Conservation (phyloP, 2,113 vertebrate genomes). For the Sturnus vulgaris region DNA sequence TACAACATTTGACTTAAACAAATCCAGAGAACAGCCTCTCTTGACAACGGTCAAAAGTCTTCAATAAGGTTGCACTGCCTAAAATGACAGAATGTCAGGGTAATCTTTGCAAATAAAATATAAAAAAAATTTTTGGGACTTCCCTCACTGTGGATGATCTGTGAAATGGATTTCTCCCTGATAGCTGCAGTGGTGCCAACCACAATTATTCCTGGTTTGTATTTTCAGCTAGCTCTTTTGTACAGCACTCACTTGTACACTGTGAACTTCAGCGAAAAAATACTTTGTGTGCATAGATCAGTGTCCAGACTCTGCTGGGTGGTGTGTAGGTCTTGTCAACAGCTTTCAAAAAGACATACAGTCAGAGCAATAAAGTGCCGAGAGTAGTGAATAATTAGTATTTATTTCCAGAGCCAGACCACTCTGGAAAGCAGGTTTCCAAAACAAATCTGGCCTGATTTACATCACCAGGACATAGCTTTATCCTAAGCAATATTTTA, state of each 20-base stretch:
- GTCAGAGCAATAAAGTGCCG: background rate
- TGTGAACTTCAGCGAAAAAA: background rate
- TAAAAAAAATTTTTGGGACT: background rate
- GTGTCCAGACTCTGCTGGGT: background rate
- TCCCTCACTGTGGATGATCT: background rate
- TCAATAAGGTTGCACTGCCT: background rate
- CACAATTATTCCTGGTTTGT: background rate
- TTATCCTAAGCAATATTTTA: background rate
- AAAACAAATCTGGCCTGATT: slow-evolving; percentile 10
- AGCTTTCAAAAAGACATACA: slow-evolving; percentile 23
- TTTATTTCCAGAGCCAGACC: background rate
- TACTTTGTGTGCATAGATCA: background rate
- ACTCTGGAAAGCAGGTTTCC: slow-evolving; percentile 27
- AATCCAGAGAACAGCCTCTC: background rate
- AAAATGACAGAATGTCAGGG: background rate
- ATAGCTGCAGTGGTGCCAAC: background rate
- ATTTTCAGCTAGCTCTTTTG: background rate
- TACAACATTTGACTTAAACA: background rate
- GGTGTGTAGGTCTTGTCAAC: background rate
- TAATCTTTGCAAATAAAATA: background rate
- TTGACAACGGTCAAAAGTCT: background rate
- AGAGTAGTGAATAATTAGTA: background rate
- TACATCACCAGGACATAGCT: background rate
- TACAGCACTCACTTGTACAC: background rate
- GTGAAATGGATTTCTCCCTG: background rate